Evolutionary conservation across 2,888 invertebrate species (phyloP), one percentile per base, ranked within the genome.

Genomic region (Scaptomyza flava): DNA sequence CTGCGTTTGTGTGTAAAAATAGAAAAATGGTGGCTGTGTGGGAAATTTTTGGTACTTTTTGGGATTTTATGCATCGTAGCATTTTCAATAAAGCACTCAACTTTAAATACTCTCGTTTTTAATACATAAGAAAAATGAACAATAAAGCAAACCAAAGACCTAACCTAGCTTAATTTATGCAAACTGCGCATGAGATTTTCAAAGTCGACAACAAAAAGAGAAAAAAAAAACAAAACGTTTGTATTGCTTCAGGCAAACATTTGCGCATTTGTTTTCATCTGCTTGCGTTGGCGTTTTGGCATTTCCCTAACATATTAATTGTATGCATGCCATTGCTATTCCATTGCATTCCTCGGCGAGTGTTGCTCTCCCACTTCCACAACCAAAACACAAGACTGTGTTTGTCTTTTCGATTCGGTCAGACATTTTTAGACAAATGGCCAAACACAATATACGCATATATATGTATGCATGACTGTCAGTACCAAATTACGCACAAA

Each of bases 201-300:
- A 36, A 66, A 52, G 31, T 45, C 33, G 50, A 34, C 41, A 46
- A 34, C 14, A 34, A 30, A 20, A 65, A 42, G 23, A 34, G 42
- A 33, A 34, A 59, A 41, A 59, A 41, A 50, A 34, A 59, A 41
- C 54, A 41, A 50, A 41, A 34, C 33, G 12, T 45, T 62, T 52
- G 30, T 59, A 31, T 51, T 58, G 68, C 56, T 58, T 58, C 12
- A 42, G 33, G 48, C 72, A 67, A 20, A 43, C 38, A 33, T 50
- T 60, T 70, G 65, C 43, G 48, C 56, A 59, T 54, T 62, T 79
- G 43, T 65, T 59, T 60, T 67, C 53, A 60, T 64, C 59, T 75
- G 74, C 68, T 77, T 64, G 85, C 86, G 79, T 82, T 72, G 82
- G 70, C 79, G 72, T 75, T 81, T 85, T 64, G 81, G 88, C 70